Evolutionary conservation across 2,888 invertebrate genomes (phyloP), one percentile per base, ranked within the genome.

Genomic region (Andrena flavipes): DNA sequence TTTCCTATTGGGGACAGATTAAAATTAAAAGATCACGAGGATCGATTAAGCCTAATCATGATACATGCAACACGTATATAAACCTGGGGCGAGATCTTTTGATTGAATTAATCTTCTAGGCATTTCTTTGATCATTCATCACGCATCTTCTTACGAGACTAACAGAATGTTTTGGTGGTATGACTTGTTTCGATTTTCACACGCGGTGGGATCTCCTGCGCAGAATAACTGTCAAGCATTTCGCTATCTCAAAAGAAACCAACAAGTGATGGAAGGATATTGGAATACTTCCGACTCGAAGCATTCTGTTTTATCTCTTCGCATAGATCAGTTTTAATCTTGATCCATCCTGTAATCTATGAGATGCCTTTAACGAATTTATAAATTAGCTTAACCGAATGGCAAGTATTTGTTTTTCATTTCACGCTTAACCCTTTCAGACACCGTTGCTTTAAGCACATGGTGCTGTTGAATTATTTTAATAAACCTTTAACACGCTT

Each of bases 381-480:
- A 65, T 62, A 48, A 80, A 62, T 80, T 67, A 33, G 30, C 78
- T 54, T 72, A 72, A 72, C 33, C 29, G 65, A 79, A 79, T 73
- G 72, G 72, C 79, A 72, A 78, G 73, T 79, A 78, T 80, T 73
- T 63, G 72, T 80, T 78, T 63, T 72, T 29, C 26, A 26, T 78
- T 75, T 30, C 23, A 26, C 69, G 48, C 63, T 81, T 59, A 74
- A 74, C 74, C 80, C 74, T 80, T 80, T 74, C 80, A 80, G 73
- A 69, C 64, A 8, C 6, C 42, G 2, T 26, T 75, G 0, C 13
- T 2, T 29, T 13, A 20, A 30, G 16, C 23, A 10, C 5, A 35
- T n/a, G 2, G 1, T 42, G 42, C 30, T 23, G 3, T 16, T 23
- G 10, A 23, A 26, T 62, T 35, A 20, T 62, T 71, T 35, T 7